Percentiles rank a stretch among this genome's conserved stretches.
phyloP scores from a whole-genome alignment of 2,797 vertebrate species.

The Calcarius lapponicus region DNA sequence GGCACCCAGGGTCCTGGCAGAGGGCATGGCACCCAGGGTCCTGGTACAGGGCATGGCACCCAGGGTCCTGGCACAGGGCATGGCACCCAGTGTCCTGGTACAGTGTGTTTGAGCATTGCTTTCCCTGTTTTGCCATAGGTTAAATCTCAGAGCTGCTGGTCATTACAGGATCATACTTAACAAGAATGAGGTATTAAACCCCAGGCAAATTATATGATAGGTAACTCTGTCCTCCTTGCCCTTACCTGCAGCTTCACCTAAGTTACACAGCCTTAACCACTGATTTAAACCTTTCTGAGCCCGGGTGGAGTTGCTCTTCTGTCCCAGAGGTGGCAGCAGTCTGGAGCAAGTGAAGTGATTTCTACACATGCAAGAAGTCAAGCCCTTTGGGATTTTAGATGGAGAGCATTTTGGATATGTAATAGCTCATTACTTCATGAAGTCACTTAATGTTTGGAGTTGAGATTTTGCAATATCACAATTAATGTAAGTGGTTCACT shows the following conservation, averaged over 20 bases:
- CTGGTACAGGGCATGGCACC: neutral
- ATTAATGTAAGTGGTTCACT: neutral
- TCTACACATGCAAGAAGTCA: neutral
- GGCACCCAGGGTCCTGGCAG: neutral
- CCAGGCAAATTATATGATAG: slow-evolving; percentile 1
- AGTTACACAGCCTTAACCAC: neutral
- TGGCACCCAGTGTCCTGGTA: neutral
- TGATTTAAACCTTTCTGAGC: neutral
- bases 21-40: neutral
- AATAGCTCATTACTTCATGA: neutral
- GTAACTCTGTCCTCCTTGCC: neutral
- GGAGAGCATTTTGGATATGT: neutral
- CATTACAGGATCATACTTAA: neutral
- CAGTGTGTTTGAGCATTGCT: neutral
- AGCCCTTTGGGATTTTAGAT: neutral
- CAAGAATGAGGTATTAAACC: neutral
- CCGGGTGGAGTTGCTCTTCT: neutral
- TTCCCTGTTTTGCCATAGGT: neutral
- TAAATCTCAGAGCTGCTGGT: neutral
- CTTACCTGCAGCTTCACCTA: neutral
- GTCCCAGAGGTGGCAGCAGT: slow-evolving; percentile 11
- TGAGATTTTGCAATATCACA: neutral
- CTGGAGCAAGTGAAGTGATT: neutral
- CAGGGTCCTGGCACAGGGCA: neutral
- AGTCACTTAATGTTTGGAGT: neutral